These are phyloP conservation scores for Bombus picipes DNA, from an alignment of 1,140 invertebrate genomes.

Conservation along the genomic window DNA sequence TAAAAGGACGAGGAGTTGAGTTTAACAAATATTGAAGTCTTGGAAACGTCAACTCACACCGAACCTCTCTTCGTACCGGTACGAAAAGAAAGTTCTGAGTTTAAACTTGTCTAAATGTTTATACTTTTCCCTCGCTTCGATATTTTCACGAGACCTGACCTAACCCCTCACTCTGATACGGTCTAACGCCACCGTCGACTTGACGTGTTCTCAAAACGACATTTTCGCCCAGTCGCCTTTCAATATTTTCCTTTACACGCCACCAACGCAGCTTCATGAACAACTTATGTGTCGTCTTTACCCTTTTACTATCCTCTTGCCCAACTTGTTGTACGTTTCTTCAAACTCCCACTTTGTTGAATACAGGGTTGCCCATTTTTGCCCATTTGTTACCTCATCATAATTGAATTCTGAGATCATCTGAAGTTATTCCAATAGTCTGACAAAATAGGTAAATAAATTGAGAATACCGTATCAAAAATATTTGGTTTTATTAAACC, in stretches of 20 bases:
- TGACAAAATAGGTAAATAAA: too few species aligned
- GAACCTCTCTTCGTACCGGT: conserved; percentile 52
- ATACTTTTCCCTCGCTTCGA: conserved; percentile 68
- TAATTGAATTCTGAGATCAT: too few species aligned
- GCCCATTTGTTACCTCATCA: too few species aligned
- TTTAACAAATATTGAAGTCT: conserved; percentile 77
- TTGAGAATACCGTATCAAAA: too few species aligned
- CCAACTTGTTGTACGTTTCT: too few species aligned
- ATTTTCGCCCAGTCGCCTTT: conserved; percentile 46
- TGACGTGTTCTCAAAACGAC: conserved; percentile 56
- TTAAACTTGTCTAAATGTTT: conserved; percentile 77
- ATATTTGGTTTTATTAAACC: too few species aligned
- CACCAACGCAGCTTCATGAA: conserved; percentile 4
- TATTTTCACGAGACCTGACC: conserved; percentile 62
- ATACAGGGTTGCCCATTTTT: too few species aligned
- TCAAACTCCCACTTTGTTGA: not conserved
- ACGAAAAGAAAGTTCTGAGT: conserved; percentile 67
- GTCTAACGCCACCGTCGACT: conserved; percentile 41
- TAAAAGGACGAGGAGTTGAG: conserved; percentile 51
- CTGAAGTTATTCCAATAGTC: too few species aligned
- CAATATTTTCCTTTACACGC: conserved; percentile 55
- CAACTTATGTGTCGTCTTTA: not conserved
- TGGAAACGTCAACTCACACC: conserved; percentile 59
- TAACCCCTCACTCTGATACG: conserved; percentile 21
- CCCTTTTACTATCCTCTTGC: not conserved